Evolutionary conservation across 2,888 invertebrate genomes (phyloP).

Genomic region (Junonia oenone): DNA sequence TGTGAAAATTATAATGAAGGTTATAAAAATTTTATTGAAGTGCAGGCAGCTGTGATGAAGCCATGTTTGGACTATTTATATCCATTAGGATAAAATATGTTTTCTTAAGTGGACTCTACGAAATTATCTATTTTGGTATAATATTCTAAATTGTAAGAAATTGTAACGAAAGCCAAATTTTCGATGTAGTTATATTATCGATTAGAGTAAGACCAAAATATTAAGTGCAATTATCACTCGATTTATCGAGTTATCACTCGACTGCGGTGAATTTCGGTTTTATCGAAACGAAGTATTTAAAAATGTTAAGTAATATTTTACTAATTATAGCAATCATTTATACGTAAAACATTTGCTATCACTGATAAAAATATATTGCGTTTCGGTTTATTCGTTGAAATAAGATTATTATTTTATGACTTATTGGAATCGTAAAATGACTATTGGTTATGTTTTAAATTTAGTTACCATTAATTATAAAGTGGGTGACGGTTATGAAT

Average conservation of each 20-base stretch:
- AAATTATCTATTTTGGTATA: slow-evolving; percentile 5
- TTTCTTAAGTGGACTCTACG: neutral
- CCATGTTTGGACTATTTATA: neutral
- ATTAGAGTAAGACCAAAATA: slow-evolving; percentile 7
- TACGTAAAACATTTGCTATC: neutral
- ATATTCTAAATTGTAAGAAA: neutral
- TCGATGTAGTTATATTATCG: slow-evolving; percentile 3
- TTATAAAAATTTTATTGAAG: neutral
- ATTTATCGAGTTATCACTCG: too few relatives aligned
- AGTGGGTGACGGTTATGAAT: slow-evolving; percentile 34
- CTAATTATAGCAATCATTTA: neutral
- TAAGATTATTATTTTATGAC: neutral
- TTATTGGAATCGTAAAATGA: neutral
- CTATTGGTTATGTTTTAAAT: slow-evolving; percentile 13
- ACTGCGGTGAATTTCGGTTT: slow-evolving; percentile 5
- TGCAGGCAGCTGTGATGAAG: slow-evolving; percentile 17
- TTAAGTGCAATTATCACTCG: slow-evolving; percentile 11
- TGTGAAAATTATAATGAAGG: neutral
- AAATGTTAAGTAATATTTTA: neutral
- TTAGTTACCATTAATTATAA: slow-evolving; percentile 34
- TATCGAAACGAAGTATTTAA: neutral
- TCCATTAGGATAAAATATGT: slow-evolving; percentile 1
- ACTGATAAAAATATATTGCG: neutral
- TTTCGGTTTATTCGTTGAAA: neutral
- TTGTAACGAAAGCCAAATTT: slow-evolving; percentile 7